phyloP scores from a whole-genome alignment of 1,140 invertebrate genomes.

The Acromyrmex charruanus region DNA sequence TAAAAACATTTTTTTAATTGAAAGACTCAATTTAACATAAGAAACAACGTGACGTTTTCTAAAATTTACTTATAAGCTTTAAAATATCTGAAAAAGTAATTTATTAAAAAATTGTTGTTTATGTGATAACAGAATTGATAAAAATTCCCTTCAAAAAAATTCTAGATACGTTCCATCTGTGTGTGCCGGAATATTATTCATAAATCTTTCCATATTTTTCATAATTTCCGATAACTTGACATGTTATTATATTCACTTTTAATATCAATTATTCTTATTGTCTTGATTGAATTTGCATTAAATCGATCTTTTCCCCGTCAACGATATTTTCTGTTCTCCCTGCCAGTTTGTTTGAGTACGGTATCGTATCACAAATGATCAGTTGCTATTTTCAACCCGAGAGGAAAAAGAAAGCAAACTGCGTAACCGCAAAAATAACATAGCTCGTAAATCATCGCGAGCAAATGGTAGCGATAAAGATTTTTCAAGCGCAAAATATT shows the following conservation, averaged over 20 bases:
- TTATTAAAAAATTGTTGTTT: no score
- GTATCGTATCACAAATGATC: slow-evolving; percentile 20
- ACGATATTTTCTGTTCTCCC: background rate
- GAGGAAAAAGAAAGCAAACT: background rate
- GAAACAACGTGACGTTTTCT: no score
- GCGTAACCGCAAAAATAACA: slow-evolving; percentile 8
- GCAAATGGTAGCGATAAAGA: slow-evolving; percentile 1
- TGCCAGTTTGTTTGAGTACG: background rate
- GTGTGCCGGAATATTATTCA: background rate
- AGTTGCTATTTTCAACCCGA: background rate
- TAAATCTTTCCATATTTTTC: background rate
- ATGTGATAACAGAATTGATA: no score
- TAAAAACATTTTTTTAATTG: no score
- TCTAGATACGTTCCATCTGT: no score
- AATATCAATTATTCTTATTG: background rate
- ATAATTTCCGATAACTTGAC: background rate
- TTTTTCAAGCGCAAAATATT: slow-evolving; percentile 23
- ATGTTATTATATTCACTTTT: background rate
- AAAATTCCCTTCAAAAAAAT: no score
- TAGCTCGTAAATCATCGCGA: slow-evolving; percentile 31
- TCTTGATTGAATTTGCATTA: background rate
- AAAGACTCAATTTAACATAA: no score
- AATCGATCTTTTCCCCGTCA: background rate
- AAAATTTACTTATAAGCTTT: no score
- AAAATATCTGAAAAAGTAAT: no score